phyloP scores from a whole-genome alignment of 1,140 invertebrate genomes.

The Arctopsyche grandis region DNA sequence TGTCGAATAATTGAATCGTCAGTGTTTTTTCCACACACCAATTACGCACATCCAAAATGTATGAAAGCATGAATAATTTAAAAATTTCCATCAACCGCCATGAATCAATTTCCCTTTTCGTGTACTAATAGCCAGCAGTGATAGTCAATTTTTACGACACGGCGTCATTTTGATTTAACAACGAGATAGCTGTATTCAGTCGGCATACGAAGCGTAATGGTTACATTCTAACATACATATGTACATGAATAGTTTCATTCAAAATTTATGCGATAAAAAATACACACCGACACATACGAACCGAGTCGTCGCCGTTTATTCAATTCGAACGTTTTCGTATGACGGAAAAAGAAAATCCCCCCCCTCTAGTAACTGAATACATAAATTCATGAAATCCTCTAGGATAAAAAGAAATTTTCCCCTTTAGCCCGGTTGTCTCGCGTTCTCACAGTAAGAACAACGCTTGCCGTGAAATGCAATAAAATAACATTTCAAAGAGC shows the following conservation, averaged over 20 bases:
- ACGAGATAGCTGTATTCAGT: neutral
- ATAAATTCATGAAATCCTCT: slow-evolving; percentile 9
- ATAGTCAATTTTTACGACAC: neutral
- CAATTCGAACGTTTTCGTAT: neutral
- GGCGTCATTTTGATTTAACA: neutral
- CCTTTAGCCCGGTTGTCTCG: slow-evolving; percentile 43
- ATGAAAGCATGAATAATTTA: no score
- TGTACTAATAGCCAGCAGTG: neutral
- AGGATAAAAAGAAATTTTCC: slow-evolving; percentile 43
- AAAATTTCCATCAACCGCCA: no score
- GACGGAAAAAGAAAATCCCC: neutral
- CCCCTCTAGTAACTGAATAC: slow-evolving; percentile 7
- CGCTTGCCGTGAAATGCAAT: slow-evolving; percentile 50
- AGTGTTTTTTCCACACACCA: no score
- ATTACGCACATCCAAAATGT: no score
- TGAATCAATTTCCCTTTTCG: slow-evolving; percentile 6
- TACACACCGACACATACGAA: neutral
- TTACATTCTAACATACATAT: no score
- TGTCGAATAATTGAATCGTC: no score
- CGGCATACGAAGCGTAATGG: no score
- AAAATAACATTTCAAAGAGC: slow-evolving; percentile 51
- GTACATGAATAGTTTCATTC: no score
- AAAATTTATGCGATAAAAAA: neutral
- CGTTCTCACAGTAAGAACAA: slow-evolving; percentile 48
- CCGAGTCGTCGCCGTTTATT: slow-evolving; percentile 1